phyloP scores from a whole-genome alignment of 35 echinoderm and acorn worm genomes.

The Lytechinus variegatus region DNA sequence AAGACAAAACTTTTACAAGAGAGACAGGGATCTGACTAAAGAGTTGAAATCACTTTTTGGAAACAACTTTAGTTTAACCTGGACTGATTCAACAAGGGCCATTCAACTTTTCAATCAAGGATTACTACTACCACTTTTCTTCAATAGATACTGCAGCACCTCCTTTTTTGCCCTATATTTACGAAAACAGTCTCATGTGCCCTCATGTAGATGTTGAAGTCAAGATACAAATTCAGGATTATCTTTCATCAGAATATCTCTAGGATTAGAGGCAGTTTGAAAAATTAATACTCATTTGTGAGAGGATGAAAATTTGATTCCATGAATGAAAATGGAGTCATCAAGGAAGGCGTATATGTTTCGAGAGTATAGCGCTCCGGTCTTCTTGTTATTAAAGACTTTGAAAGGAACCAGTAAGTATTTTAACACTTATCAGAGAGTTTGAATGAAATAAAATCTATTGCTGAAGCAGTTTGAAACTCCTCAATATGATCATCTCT shows the following conservation, averaged over 20 bases:
- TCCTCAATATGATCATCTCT: neutral
- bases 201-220: neutral
- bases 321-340: neutral
- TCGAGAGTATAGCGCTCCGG: neutral
- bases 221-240: neutral
- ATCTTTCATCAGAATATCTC: neutral
- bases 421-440: neutral
- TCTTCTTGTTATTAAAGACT: neutral
- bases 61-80: neutral
- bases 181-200: neutral
- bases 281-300: neutral
- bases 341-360: neutral
- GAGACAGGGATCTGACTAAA: neutral
- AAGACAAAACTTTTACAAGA: neutral
- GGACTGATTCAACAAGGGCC: neutral
- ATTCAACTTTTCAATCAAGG: neutral
- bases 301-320: neutral
- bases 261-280: neutral
- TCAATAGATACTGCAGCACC: neutral
- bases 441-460: neutral
- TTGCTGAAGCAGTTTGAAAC: neutral
- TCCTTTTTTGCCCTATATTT: neutral
- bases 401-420: neutral
- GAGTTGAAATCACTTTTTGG: neutral
- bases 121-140: neutral